Evolutionary conservation across 2,888 invertebrate genomes (phyloP), one percentile per base, ranked within the genome.

Genomic region (Apotomis betuletana): DNA sequence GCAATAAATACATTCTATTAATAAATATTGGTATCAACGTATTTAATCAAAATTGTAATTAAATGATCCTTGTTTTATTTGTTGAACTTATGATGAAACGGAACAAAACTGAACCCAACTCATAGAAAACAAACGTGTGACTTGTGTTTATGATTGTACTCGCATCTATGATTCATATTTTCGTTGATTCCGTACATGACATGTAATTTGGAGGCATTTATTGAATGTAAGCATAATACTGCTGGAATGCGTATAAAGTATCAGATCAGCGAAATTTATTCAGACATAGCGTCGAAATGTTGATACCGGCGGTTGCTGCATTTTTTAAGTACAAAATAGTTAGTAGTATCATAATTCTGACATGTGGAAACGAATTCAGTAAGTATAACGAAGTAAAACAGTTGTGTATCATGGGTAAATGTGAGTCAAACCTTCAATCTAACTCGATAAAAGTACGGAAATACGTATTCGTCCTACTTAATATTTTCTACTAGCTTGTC

Each of bases 241-340:
- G 44, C 41, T 41, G 44, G 27, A 15, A 27, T 27, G 27, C n/a
- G 27, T 65, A 10, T n/a, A 36, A 61, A 4, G 12, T 49, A 51
- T 38, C 36, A 6, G 13, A 41, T 41, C 41, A 41, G 5, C 6
- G 10, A 13, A 41, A 51, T 38, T n/a, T 4, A 12, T 12, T n/a
- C 41, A 38, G 4, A 38, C 62, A 3, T 12, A 27, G 3, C 9
- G 9, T 5, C 58, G 79, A 67, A 59, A 87, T 83, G 82, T 76
- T 87, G 55, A 65, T 79, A n/a, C 75, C 80, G 13, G 85, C 83
- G 3, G 74, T 90, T 13, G 82, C 79, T 0, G 83, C 83, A 10
- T 83, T 87, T 51, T 91, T 90, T 68, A 88, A 83, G 71, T 79
- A 83, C 52, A 91, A 88, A 82, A 70, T 85, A 4, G 87, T 87